Evolutionary conservation across 92 coral and sea anemone species (phyloP), one percentile per base, ranked within the genome.

Genomic region (Epizoanthus ramosus): DNA sequence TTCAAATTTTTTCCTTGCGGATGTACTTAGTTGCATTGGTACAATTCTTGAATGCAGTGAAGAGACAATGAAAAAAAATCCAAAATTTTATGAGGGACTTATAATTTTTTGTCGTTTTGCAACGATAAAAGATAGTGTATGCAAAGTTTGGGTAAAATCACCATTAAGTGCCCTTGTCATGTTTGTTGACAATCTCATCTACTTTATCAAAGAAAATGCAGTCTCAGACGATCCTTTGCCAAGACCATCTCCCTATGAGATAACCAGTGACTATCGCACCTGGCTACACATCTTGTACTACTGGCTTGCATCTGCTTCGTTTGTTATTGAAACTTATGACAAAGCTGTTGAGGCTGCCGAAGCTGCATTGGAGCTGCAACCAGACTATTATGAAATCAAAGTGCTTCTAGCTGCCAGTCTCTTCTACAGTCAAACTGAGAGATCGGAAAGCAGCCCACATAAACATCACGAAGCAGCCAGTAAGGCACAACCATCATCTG

Each of bases 281-380:
- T 72, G 76, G 76, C 60, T 72, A 58, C 76, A 72, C 19, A 45
- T 72, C 22, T 71, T 71, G 60, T 72, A 72, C n/a, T 50, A 72
- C 59, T 47, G 76, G 60, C 37, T 72, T 72, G 76, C 76, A 3
- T 19, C 76, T 72, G 15, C 23, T 4, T 45, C 60, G 76, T 72
- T 72, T 22, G 76, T 71, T 50, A 28, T 13, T 10, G 59, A 47
- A 3, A 18, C 50, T 50, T 72, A 45, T 72, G 61, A 22, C 39
- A 72, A 45, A 21, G 76, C 76, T 72, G 21, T 19, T 8, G 21
- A 21, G 76, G 76, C 76, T 45, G 76, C 76, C 15, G 57, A 72
- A 41, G 61, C 60, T 19, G 50, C 76, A 28, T 43, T 72, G 59
- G 31, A 45, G 47, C 76, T 19, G 50, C 60, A 59, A 22, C 61